A percentile compares a stretch with the other conserved stretches of the same genome.
phyloP scores from a whole-genome alignment of 1,140 invertebrate genomes.

The Stegodyphus dumicola region DNA sequence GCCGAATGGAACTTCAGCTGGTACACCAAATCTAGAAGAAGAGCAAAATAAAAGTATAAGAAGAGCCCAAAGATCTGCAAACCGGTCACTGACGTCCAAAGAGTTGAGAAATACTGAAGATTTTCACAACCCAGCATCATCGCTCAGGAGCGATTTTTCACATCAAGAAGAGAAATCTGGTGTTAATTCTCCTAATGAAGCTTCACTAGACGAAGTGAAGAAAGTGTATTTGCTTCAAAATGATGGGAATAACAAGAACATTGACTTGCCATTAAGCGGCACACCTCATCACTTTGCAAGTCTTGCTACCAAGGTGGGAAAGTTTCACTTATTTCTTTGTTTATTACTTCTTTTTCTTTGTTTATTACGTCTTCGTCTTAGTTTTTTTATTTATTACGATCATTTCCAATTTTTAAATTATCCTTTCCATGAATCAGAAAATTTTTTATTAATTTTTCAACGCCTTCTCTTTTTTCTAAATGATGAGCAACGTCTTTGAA shows the following conservation, averaged over 20 bases:
- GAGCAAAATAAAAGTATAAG: neutral
- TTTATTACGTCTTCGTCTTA: no score
- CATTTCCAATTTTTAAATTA: no score
- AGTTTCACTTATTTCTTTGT: no score
- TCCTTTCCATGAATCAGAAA: no score
- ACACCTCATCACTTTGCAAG: constrained; percentile 36
- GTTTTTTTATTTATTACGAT: no score
- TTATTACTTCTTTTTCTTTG: no score
- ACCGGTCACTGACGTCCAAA: neutral
- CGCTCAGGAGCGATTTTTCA: constrained; percentile 26
- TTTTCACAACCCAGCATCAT: constrained; percentile 1
- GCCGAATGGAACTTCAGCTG: neutral
- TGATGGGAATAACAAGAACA: constrained; percentile 8
- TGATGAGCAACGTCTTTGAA: no score
- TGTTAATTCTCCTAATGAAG: neutral
- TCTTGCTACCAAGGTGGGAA: constrained; percentile 26
- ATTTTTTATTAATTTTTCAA: no score
- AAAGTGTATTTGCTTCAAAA: constrained; percentile 31
- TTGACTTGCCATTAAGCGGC: constrained; percentile 10
- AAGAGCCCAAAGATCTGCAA: neutral
- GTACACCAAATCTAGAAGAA: neutral
- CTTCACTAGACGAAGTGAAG: constrained; percentile 23
- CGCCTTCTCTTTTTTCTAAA: no score
- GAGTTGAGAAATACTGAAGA: neutral
- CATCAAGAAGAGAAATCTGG: constrained; percentile 8